Percentiles rank a stretch among this genome's conserved stretches.
phyloP scores from a whole-genome alignment of 2,113 vertebrate genomes.

The Onychostruthus taczanowskii region DNA sequence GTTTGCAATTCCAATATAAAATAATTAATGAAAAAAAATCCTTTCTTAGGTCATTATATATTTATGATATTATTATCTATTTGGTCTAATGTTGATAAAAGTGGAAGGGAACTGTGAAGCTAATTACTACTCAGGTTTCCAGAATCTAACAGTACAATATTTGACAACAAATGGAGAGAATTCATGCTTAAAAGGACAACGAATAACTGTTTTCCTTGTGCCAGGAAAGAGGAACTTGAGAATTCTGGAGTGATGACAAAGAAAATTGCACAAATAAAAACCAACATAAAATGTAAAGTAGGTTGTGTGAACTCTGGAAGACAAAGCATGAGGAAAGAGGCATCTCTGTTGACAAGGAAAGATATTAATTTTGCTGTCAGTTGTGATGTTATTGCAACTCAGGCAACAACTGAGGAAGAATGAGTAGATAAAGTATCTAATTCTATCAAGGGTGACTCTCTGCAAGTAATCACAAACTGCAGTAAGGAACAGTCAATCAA shows the following conservation, averaged over 20 bases:
- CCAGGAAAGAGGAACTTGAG: background rate
- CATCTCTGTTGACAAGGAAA: conserved; percentile 19
- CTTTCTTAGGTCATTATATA: background rate
- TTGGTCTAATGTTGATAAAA: background rate
- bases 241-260: background rate
- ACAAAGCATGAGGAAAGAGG: background rate
- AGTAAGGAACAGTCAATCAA: conserved; percentile 24
- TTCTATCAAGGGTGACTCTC: background rate
- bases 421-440: conserved; percentile 23
- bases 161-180: background rate
- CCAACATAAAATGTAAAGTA: background rate
- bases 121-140: conserved; percentile 1
- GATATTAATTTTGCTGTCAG: conserved; percentile 52
- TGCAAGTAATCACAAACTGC: conserved; percentile 19
- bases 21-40: background rate
- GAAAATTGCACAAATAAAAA: conserved; percentile 32
- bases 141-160: background rate
- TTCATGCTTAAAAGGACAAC: conserved; percentile 9
- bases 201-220: conserved; percentile 1
- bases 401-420: conserved; percentile 32
- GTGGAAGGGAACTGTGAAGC: background rate
- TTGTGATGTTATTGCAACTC: background rate
- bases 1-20: background rate
- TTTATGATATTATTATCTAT: background rate
- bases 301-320: background rate